Base-by-base conservation (phyloP, 2,113 vertebrate species). In the Podocnemis expansa region DNA sequence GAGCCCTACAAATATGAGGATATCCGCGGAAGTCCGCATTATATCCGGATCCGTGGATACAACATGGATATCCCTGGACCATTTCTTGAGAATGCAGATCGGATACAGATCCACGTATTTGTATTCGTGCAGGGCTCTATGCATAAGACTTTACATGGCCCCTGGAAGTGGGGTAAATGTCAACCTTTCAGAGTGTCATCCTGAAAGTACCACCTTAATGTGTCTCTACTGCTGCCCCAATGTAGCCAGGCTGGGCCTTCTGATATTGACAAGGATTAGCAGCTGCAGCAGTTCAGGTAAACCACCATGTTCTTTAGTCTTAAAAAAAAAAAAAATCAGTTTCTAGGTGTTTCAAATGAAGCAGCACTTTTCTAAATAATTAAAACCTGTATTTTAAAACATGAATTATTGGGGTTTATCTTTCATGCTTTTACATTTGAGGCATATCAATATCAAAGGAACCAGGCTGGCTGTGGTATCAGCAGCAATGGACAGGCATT, bases 321-420 rank as follows among this genome's bases (percentile, higher is more conserved):
- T 43, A 43, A 75, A 13, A 67, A 63, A 60, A 3, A 22, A 58
- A 58, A 31, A 31, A 67, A 21, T 22, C 51, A 83, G 3, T 78
- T 41, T 24, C 14, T 22, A 31, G 79, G 80, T 91, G 43, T 86
- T 93, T 93, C 84, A 85, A 87, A 79, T 88, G 86, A 49, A 93
- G 41, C 85, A 88, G 82, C 82, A 54, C 60, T 93, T 78, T 38
- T 55, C 73, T 78, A 79, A 73, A 70, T 55, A 94, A 78, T 82
- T 88, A 70, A 88, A 81, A n/a, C 86, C 19, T 58, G 41, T 70
- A 7, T 85, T 92, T 94, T 47, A 75, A 94, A 89, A 90, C 70
- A 38, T 83, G 81, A 24, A 58, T 92, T 86, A 91, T 85, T 89
- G 49, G 9, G 75, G 60, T 82, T 93, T 89, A 8, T 89, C 79